Conservation (phyloP, 2,113 vertebrate species). For the Chunga burmeisteri region DNA sequence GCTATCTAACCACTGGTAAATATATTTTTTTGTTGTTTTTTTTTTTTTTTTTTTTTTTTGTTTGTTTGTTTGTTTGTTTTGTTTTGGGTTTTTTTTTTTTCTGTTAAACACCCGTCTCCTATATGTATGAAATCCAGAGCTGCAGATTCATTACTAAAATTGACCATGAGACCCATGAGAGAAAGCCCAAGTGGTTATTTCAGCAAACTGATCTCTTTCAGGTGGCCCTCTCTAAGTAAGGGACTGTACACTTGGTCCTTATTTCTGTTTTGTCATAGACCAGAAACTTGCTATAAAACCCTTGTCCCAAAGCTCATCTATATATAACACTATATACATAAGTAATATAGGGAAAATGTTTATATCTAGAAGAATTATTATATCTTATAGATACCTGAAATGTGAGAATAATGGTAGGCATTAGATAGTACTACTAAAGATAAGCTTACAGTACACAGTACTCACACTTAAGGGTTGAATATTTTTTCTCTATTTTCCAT, state of each 20-base stretch:
- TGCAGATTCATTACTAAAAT: not conserved
- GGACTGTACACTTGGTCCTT: not conserved
- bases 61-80: no score
- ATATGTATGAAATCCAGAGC: not conserved
- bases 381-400: not conserved
- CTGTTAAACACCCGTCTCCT: not conserved
- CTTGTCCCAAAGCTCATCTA: not conserved
- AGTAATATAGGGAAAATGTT: not conserved
- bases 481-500: not conserved
- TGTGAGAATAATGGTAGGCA: not conserved
- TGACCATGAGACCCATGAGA: not conserved
- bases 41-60: not conserved
- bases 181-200: not conserved
- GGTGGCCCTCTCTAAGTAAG: not conserved
- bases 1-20: not conserved
- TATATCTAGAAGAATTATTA: not conserved
- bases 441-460: not conserved
- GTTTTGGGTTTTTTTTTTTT: not conserved
- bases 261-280: not conserved
- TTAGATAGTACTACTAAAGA: not conserved
- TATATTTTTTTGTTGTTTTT: no score
- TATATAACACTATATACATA: not conserved
- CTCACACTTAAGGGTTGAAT: not conserved
- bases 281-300: not conserved
- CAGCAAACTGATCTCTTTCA: not conserved